These are phyloP conservation scores for Pantelozetes paolii DNA, from an alignment of 2,888 invertebrate species.

Conservation along the genomic window DNA sequence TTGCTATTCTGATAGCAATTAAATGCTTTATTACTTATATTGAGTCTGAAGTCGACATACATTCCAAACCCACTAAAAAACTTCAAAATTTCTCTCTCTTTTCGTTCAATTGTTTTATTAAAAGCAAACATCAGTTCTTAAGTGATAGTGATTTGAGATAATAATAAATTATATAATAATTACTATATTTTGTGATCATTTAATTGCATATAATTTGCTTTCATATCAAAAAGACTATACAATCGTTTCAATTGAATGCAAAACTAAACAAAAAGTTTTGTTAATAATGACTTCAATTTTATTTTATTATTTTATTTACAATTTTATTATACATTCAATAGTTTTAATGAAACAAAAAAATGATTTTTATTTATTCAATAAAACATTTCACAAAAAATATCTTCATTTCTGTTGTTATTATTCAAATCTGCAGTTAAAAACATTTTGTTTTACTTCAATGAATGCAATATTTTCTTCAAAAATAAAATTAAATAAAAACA, in stretches of 20 bases:
- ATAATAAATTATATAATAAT: background rate
- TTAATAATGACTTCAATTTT: background rate
- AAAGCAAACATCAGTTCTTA: background rate
- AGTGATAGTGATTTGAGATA: background rate
- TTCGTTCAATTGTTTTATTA: background rate
- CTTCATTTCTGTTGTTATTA: too few species aligned
- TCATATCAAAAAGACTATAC: background rate
- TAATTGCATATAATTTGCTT: background rate
- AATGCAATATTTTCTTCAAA: too few species aligned
- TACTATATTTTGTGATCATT: background rate
- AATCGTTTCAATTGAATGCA: background rate
- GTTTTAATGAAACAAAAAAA: too few species aligned
- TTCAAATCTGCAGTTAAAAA: too few species aligned
- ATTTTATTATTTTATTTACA: background rate
- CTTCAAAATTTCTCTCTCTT: background rate
- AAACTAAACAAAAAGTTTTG: background rate
- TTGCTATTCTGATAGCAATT: background rate
- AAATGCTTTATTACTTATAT: background rate
- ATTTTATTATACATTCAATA: background rate
- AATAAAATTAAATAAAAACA: too few species aligned
- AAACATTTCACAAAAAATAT: too few species aligned
- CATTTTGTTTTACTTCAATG: too few species aligned
- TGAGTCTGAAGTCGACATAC: conserved; percentile 3
- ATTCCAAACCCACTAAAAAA: background rate
- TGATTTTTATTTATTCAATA: too few species aligned